A percentile compares a stretch with the other conserved stretches of the same genome.
phyloP scores from a whole-genome alignment of 2,888 invertebrate genomes.

The Bibio marci region DNA sequence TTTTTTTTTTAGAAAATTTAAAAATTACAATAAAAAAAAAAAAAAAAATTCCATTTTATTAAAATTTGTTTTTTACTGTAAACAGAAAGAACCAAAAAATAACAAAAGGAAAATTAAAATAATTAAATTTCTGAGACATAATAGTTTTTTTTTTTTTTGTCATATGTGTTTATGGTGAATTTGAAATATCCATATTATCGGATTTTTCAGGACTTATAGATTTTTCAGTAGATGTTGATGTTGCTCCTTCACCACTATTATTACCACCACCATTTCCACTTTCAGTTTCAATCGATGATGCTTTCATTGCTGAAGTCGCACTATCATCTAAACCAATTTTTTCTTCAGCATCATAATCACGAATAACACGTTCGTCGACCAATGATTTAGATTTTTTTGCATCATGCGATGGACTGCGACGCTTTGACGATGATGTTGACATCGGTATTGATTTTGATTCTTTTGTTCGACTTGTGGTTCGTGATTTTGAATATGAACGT shows the following conservation, averaged over 20 bases:
- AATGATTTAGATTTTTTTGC: slow-evolving; percentile 18
- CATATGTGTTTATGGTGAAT: slow-evolving; percentile 40
- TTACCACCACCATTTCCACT: too few species aligned
- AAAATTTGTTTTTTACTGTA: too few species aligned
- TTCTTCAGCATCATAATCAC: slow-evolving; percentile 22
- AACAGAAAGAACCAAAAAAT: too few species aligned
- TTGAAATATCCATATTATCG: slow-evolving; percentile 67
- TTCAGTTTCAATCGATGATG: too few species aligned
- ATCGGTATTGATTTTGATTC: slow-evolving; percentile 18
- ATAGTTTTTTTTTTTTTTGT: slow-evolving; percentile 25
- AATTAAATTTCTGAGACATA: too few species aligned
- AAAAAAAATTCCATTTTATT: too few species aligned
- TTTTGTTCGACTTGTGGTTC: slow-evolving; percentile 22
- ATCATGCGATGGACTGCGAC: slow-evolving; percentile 26
- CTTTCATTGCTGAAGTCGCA: too few species aligned
- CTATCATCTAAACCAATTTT: slow-evolving; percentile 21
- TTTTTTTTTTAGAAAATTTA: too few species aligned
- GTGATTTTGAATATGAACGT: slow-evolving; percentile 28
- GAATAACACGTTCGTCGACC: slow-evolving; percentile 19
- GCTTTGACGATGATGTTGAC: slow-evolving; percentile 18
- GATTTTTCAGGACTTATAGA: slow-evolving; percentile 35
- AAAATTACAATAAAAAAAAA: too few species aligned
- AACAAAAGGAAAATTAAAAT: too few species aligned
- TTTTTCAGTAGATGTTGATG: slow-evolving; percentile 14
- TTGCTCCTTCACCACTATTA: slow-evolving; percentile 1